A percentile compares a stretch with the other conserved stretches of the same genome.
phyloP scores from a whole-genome alignment of 2,888 invertebrate species.

The Pediacus dermestoides region DNA sequence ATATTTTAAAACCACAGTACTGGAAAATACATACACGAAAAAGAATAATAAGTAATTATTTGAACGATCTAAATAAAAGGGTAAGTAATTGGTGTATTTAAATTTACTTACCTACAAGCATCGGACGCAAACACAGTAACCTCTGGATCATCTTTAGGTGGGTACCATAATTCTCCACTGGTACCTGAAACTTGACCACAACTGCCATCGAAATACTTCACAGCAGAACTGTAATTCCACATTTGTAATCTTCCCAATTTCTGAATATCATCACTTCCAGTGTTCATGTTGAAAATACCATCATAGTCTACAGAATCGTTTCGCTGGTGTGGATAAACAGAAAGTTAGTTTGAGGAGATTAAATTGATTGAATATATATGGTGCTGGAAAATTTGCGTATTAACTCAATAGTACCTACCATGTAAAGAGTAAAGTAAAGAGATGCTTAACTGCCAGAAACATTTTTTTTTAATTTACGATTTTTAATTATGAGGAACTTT shows the following conservation, averaged over 20 bases:
- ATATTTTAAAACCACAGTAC: conserved; percentile 47
- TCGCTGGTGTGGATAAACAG: conserved; percentile 54
- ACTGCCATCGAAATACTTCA: conserved; percentile 50
- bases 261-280: conserved; percentile 63
- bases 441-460: no score
- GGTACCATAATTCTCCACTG: conserved; percentile 79
- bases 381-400: no score
- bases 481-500: no score
- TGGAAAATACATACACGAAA: no score
- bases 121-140: conserved; percentile 71
- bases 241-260: conserved; percentile 65
- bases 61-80: no score
- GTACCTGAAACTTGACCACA: conserved; percentile 72
- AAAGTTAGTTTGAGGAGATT: conserved; percentile 13
- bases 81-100: no score
- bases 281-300: conserved; percentile 73
- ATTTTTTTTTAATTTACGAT: no score
- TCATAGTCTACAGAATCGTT: conserved; percentile 71
- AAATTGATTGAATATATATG: conserved; percentile 3
- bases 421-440: no score
- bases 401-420: no score
- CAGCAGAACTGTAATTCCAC: conserved; percentile 66
- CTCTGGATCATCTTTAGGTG: conserved; percentile 56
- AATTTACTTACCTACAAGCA: conserved; percentile 63
- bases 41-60: no score